Conservation (phyloP, 2,113 vertebrate genomes). For the Sinocyclocheilus grahami region DNA sequence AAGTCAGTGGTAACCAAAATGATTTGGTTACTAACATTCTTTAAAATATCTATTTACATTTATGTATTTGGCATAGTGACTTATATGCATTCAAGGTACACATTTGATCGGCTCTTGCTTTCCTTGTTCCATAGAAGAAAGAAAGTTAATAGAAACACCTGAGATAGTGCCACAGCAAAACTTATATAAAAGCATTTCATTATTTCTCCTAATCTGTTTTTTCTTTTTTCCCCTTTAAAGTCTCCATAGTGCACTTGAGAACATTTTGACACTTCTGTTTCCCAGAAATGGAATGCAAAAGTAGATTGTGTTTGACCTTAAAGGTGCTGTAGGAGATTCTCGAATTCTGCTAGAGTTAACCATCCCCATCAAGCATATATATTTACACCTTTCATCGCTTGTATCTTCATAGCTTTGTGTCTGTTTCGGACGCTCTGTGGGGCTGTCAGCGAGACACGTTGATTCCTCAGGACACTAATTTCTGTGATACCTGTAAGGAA, state of each 20-base stretch:
- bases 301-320: slow-evolving; percentile 34
- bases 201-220: background rate
- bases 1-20: no score
- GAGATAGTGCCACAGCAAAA: background rate
- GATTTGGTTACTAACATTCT: no score
- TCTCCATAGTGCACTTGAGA: slow-evolving; percentile 20
- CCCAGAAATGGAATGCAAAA: slow-evolving; percentile 43
- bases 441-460: no score
- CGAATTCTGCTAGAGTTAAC: background rate
- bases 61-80: no score
- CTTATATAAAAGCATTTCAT: background rate
- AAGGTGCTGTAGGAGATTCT: background rate
- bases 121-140: background rate
- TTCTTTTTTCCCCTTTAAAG: slow-evolving; percentile 31
- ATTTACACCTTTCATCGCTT: background rate
- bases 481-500: background rate
- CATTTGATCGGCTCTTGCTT: no score
- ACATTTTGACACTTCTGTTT: slow-evolving; percentile 27
- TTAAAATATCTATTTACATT: no score
- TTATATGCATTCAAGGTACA: no score
- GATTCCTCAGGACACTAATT: background rate
- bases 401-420: background rate
- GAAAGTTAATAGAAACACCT: background rate
- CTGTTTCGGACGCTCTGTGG: background rate
- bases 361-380: background rate